Base-by-base conservation (phyloP, 2,797 vertebrate genomes). In the Eospalax fontanierii region DNA sequence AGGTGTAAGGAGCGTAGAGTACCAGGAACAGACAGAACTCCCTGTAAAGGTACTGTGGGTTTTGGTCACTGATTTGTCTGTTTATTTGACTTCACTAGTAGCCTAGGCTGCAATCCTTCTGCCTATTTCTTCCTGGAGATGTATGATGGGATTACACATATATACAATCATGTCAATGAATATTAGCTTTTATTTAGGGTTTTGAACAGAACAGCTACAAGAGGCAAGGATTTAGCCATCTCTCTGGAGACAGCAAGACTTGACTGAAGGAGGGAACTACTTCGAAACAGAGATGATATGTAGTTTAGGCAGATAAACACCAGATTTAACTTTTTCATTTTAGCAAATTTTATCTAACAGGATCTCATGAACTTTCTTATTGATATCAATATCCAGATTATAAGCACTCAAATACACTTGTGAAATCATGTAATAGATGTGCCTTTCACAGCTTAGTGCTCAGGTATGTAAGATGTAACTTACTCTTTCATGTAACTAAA, bases 401-500 rank as follows among this genome's bases (percentile, higher is more conserved):
- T 46, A 82, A 82, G 50, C 30, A 54, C 40, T 82, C 43, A 90
- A 40, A 61, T 35, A 54, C 6, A 86, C 3, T 7, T 7, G n/a
- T 10, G 46, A 66, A 19, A n/a, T 59, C 11, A 65, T 74, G 2
- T 4, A 80, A 40, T 33, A 78, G 26, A 22, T 81, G 0, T 65
- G 43, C 73, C 0, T 89, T 91, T 66, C 18, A 73, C 15, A 92
- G 24, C 15, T 50, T 75, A 91, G 6, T 78, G 30, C 12, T 93
- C 30, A 59, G 22, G 43, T 59, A 57, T 82, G 1, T 26, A 95
- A 43, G 4, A 15, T 79, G 22, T 26, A 59, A 86, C n/a, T 73
- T 81, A n/a, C 59, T 74, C 18, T 93, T 94, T 94, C 70, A 80
- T 65, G 46, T 43, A 92, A 84, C 2, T 28, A 65, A 86, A 78